Evolutionary conservation across 2,113 vertebrate genomes (phyloP).

Genomic region (Chamaetylas fuelleborni): DNA sequence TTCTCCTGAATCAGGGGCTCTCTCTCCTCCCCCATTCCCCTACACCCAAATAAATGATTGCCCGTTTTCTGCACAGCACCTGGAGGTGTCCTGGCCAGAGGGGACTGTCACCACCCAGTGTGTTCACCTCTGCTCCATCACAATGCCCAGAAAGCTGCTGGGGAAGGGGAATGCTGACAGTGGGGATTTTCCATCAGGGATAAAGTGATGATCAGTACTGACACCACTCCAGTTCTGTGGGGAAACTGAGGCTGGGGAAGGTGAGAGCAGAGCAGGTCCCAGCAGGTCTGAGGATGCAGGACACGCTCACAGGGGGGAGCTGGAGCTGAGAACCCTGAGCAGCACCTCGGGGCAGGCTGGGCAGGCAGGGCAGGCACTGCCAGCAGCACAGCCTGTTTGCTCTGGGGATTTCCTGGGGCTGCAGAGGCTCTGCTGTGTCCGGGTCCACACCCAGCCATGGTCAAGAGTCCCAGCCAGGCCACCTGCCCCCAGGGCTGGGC

Average conservation of each 20-base stretch:
- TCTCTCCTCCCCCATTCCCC: not conserved
- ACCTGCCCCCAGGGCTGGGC: not conserved
- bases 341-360: not conserved
- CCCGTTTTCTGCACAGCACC: not conserved
- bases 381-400: not conserved
- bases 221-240: not conserved
- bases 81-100: not conserved
- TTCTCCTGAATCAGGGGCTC: not conserved
- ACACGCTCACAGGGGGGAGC: not conserved
- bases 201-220: fast-evolving
- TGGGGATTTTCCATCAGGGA: not conserved
- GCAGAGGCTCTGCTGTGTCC: not conserved
- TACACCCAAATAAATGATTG: not conserved
- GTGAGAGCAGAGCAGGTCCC: not conserved
- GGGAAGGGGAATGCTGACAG: not conserved
- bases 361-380: not conserved
- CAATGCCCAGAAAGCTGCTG: not conserved
- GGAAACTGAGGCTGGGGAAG: not conserved
- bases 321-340: not conserved
- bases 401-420: not conserved
- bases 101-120: fast-evolving
- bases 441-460: fast-evolving
- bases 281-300: not conserved
- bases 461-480: not conserved
- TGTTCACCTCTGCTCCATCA: not conserved